A percentile compares a stretch with the other conserved stretches of the same genome.
Evolutionary conservation across 2,113 vertebrate species (phyloP).

Genomic region (Nothobranchius furzeri): DNA sequence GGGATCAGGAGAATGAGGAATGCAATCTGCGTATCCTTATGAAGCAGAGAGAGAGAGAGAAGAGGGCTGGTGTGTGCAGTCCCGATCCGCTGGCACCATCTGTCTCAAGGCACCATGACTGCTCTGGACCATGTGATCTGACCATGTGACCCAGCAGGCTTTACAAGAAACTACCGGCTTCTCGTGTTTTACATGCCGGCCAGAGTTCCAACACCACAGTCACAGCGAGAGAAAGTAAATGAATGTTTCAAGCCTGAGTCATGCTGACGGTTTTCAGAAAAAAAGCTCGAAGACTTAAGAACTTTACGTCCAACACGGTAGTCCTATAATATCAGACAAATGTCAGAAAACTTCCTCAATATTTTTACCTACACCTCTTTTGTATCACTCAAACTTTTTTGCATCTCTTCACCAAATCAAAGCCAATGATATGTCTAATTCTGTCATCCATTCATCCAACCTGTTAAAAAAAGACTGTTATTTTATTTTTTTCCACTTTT

Average conservation of each 20-base stretch:
- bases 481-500: not conserved
- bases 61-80: conserved; percentile 41
- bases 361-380: not conserved
- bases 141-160: conserved; percentile 59
- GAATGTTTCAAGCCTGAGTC: too few species aligned
- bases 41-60: conserved; percentile 15
- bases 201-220: conserved; percentile 26
- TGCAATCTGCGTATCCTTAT: conserved; percentile 54
- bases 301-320: too few species aligned
- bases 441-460: too few species aligned
- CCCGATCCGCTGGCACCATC: conserved; percentile 69
- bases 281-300: too few species aligned
- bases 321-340: too few species aligned
- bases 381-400: not conserved
- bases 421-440: too few species aligned
- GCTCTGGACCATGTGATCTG: conserved; percentile 65
- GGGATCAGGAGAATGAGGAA: conserved; percentile 38
- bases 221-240: conserved; percentile 18
- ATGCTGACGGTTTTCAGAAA: too few species aligned
- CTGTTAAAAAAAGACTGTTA: too few species aligned
- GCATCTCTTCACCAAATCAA: not conserved
- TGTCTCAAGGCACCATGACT: conserved; percentile 67
- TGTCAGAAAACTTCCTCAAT: not conserved
- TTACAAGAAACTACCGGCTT: conserved; percentile 44
- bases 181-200: conserved; percentile 31